phyloP scores from a whole-genome alignment of 2,888 invertebrate genomes.

The Eristalis tenax region DNA sequence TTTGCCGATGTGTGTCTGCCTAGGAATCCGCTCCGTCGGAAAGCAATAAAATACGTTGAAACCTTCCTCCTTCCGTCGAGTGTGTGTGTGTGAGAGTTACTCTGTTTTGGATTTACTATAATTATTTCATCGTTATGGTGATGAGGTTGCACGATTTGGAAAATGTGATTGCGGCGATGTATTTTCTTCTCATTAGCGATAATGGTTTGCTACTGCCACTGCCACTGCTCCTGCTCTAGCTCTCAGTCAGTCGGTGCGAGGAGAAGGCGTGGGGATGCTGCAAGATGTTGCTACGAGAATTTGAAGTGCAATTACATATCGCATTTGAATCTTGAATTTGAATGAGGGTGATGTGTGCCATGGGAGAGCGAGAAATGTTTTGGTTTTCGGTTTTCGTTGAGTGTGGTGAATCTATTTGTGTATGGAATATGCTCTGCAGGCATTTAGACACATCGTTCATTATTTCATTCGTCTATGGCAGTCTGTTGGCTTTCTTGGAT shows the following conservation, averaged over 20 bases:
- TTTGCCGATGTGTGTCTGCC: slow-evolving; percentile 12
- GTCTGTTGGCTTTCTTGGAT: not conserved
- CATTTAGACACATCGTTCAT: not conserved
- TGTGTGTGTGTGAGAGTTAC: not conserved
- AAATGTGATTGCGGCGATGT: slow-evolving; percentile 17
- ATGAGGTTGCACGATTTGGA: slow-evolving; percentile 35
- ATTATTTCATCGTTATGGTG: slow-evolving; percentile 46
- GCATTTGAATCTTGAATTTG: not conserved
- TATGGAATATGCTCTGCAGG: not conserved
- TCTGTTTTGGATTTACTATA: slow-evolving; percentile 23
- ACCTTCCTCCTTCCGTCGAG: too few relatives aligned
- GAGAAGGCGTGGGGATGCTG: not conserved
- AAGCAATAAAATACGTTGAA: slow-evolving; percentile 25
- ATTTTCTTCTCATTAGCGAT: slow-evolving; percentile 16
- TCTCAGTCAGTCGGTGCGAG: not conserved
- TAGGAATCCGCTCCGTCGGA: slow-evolving; percentile 10
- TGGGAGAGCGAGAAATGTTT: not conserved
- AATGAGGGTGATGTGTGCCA: not conserved
- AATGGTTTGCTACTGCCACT: slow-evolving; percentile 9
- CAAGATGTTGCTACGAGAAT: slow-evolving; percentile 1
- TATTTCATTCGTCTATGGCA: not conserved
- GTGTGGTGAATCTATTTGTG: not conserved
- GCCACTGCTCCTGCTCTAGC: too few relatives aligned
- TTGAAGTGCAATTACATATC: slow-evolving; percentile 9
- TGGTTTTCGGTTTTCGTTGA: not conserved